Conservation (phyloP, 2,797 vertebrate species). For the Acropternis orthonyx region DNA sequence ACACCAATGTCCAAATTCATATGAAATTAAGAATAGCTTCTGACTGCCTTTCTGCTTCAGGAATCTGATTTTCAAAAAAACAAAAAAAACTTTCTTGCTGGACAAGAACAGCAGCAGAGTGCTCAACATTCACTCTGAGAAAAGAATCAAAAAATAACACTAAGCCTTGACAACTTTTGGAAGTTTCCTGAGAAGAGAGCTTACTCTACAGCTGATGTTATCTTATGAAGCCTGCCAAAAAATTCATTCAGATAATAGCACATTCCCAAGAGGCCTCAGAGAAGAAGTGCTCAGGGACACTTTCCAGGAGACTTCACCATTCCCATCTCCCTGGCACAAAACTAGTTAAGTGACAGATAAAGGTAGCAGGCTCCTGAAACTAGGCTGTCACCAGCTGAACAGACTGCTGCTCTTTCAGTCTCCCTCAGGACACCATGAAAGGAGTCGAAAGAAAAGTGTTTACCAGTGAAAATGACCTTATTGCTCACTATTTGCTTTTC, state of each 20-base stretch:
- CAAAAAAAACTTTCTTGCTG: neutral
- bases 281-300: neutral
- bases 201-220: neutral
- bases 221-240: constrained; percentile 17
- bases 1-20: neutral
- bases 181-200: constrained; percentile 12
- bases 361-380: neutral
- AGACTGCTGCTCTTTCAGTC: neutral
- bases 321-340: neutral
- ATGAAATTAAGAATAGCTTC: neutral
- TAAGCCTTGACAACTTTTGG: neutral
- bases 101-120: neutral
- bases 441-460: neutral
- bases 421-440: neutral
- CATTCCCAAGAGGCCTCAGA: neutral
- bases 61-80: neutral
- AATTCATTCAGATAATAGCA: constrained; percentile 31
- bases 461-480: neutral
- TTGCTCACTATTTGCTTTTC: neutral
- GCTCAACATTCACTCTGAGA: neutral
- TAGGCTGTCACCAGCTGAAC: neutral
- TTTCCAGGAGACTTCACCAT: neutral
- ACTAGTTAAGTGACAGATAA: neutral
- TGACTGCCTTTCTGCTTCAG: neutral
- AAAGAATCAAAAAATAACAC: neutral